These are phyloP conservation scores for Clitarchus hookeri DNA, from an alignment of 2,888 invertebrate genomes.

Conservation along the genomic window DNA sequence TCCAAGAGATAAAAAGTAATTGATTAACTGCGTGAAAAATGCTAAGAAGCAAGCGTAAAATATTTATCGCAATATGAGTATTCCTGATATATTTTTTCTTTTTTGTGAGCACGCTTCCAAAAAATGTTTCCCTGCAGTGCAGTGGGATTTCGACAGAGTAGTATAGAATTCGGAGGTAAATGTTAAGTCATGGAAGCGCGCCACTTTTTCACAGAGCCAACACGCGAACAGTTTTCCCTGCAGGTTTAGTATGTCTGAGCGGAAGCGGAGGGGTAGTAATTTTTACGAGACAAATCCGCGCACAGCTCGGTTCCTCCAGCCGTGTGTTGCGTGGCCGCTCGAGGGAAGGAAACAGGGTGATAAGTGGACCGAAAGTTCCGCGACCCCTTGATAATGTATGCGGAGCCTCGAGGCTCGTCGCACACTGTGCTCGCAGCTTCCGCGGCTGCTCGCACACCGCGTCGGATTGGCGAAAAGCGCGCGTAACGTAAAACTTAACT, in stretches of 20 bases:
- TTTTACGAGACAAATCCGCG: constrained; percentile 5
- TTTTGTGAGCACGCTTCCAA: too few species aligned
- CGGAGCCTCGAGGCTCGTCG: neutral
- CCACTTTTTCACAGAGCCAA: too few species aligned
- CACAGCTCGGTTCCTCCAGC: neutral
- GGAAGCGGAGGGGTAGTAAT: neutral
- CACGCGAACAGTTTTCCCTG: neutral
- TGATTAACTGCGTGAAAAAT: too few species aligned
- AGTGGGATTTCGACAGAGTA: too few species aligned
- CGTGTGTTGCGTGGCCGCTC: neutral
- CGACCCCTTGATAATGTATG: neutral
- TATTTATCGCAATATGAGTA: too few species aligned
- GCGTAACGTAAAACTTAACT: too few species aligned
- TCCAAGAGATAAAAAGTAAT: too few species aligned
- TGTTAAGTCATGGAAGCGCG: too few species aligned
- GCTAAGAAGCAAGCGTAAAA: too few species aligned
- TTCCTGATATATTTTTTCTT: too few species aligned
- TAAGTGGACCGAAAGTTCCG: constrained; percentile 11
- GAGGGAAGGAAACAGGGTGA: neutral
- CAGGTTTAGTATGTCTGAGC: constrained; percentile 1
- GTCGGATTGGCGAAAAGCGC: neutral
- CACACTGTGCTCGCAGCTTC: neutral
- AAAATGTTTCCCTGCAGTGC: too few species aligned
- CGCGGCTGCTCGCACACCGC: neutral
- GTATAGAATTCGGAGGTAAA: too few species aligned